Base-by-base conservation (phyloP, 1,140 invertebrate genomes). In the Mactra quadrangularis region DNA sequence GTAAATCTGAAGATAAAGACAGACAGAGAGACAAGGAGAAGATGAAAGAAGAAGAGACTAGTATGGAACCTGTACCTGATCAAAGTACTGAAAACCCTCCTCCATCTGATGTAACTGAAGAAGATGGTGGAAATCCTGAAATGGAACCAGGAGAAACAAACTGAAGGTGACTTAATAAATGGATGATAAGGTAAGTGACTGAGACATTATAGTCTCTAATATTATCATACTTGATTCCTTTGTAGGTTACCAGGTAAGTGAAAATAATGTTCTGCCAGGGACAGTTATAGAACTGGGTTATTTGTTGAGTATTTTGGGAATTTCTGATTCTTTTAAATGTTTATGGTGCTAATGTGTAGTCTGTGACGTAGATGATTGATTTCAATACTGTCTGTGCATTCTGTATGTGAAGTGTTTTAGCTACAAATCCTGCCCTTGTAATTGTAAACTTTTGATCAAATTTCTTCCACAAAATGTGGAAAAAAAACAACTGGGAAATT, bases 191-290 rank as follows among this genome's bases (percentile, higher is more conserved):
- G 74, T 76, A 76, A 76, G 74, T 76, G 74, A 19, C 27, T 29
- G 22, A 35, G 17, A 15, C 35, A 55, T 38, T 41, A 55, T 19
- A n/a, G 6, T 38, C 17, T 22, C n/a, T 31, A 7, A 45, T 62
- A n/a, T 62, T 22, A 25, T 41, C 11, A 31, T 76, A 45, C 27
- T 76, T 31, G 38, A 7, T 41, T 41, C 15, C 59, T 29, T 76
- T 76, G 74, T 76, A 76, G 74, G 74, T 76, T 38, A 29, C 55
- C 74, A 76, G 74, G 74, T 76, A 76, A 76, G 74, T 76, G 74
- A 13, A 76, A 60, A 45, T 27, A n/a, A 50, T 22, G 25, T 22
- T 68, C 29, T 50, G 25, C 41, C 19, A 27, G 45, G 64, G 17
- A 50, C 47, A 66, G 22, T 47, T 47, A 41, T 7, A 41, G 6